Evolutionary conservation across 2,113 vertebrate genomes (phyloP), one percentile per base, ranked within the genome.

Genomic region (Mormyrus lacerda): DNA sequence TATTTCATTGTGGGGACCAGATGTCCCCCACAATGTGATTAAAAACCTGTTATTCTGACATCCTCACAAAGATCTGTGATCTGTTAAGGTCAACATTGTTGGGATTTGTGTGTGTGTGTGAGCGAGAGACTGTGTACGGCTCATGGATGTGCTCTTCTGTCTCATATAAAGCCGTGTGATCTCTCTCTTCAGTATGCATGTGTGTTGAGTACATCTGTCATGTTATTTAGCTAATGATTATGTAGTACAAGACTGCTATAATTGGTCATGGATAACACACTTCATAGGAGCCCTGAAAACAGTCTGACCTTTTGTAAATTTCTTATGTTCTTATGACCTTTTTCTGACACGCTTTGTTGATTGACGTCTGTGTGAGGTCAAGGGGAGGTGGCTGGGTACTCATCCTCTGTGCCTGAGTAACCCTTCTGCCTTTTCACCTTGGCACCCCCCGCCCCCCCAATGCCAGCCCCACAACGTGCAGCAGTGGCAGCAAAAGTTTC

Each of bases 381-480:
- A 69, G 61, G n/a, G 27, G 61, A 69, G 27, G 73, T 79, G 42
- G 82, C 39, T 84, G 44, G 42, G 82, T 45, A 15, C 8, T 47
- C 44, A 9, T 47, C 8, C 82, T n/a, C 82, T 45, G 82, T 44
- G 82, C 82, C 35, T 42, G 35, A 39, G 69, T 79, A n/a, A 84
- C 42, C 8, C 82, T 8, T 35, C 3, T 53, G 50, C 50, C 85
- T 53, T 53, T 87, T 35, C 9, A 1, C 50, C 6, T 87, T 27
- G 85, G 48, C 35, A 19, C 13, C 73, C 4, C 8, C 39, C 8
- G 2, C 24, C 0, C 35, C 42, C 42, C 42, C 76, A 17, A 82
- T 85, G 24, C 47, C 92, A 97, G 96, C 95, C 90, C 95, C 96
- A 0, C 94, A 95, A 90, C 96, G 95, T 89, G 94, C 95, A 90